These are phyloP conservation scores for Halcyon chelicuti DNA, from an alignment of 2,797 vertebrate species.

Conservation along the genomic window DNA sequence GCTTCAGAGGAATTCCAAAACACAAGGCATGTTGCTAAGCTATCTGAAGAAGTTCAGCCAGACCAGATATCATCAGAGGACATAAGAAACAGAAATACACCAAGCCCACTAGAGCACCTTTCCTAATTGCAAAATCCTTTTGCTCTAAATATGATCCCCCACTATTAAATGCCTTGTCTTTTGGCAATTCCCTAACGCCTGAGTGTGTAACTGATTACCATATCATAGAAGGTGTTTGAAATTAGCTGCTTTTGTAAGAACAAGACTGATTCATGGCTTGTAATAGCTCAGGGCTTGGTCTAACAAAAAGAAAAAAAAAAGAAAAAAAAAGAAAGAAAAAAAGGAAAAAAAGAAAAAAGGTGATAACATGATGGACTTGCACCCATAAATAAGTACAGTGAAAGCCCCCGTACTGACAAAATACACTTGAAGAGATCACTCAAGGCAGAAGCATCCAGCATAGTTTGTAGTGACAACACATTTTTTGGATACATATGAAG, in stretches of 20 bases:
- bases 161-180: not conserved
- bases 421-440: not conserved
- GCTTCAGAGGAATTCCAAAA: not conserved
- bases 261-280: not conserved
- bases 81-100: not conserved
- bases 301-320: too few species aligned
- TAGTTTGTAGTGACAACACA: not conserved
- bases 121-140: not conserved
- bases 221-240: not conserved
- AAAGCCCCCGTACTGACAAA: not conserved
- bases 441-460: not conserved
- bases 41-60: not conserved
- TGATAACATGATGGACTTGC: not conserved
- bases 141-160: not conserved
- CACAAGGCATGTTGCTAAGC: not conserved
- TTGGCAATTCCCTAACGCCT: not conserved
- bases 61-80: not conserved
- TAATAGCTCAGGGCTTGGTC: not conserved
- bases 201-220: not conserved
- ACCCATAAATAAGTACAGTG: not conserved
- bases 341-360: not conserved
- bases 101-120: not conserved
- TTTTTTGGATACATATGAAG: not conserved
- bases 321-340: too few species aligned
- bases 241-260: not conserved